Base-by-base conservation (phyloP, 2,888 invertebrate genomes). In the Copidosoma aretas region DNA sequence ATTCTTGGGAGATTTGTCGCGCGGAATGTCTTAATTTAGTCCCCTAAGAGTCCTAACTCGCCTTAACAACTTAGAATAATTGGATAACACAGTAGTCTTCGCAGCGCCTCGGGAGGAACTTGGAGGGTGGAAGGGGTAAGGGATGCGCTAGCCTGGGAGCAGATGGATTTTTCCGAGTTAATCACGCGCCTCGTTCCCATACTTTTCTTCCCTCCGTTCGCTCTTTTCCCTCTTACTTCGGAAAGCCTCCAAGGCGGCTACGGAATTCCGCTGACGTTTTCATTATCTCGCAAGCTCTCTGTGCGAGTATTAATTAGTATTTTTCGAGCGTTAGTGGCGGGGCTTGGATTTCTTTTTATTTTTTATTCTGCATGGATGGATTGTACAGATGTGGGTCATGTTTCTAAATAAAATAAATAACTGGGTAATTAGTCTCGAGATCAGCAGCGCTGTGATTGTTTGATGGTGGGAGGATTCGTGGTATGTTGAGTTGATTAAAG, bases 21-120 rank as follows among this genome's bases (percentile, higher is more conserved):
- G 78, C 79, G 83, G 83, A 84, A 84, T 84, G 83, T 84, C 83
- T 84, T 84, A 83, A 84, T 84, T 84, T 84, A 84, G 82, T 83
- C 80, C 80, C 82, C 82, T 82, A 81, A 83, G 79, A 82, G 80
- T 81, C 81, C 82, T 82, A 81, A 82, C 82, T 81, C 78, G 81
- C 81, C 83, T 84, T 82, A 83, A 83, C 83, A 83, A 83, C 83
- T 82, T 83, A 80, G 81, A 83, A 82, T 83, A 83, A 83, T 83
- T 83, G 82, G 83, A 83, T 82, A 82, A 82, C 80, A 80, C 78
- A 68, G 65, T 14, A 39, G n/a, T n/a, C n/a, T 54, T 21, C 24
- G 43, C 41, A 39, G 25, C 22, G 21, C 32, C 32, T 32, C 32
- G n/a, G n/a, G n/a, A n/a, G n/a, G n/a, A n/a, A n/a, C n/a, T n/a